These are phyloP conservation scores for Oxyura jamaicensis DNA, from an alignment of 2,113 vertebrate genomes.

Conservation along the genomic window DNA sequence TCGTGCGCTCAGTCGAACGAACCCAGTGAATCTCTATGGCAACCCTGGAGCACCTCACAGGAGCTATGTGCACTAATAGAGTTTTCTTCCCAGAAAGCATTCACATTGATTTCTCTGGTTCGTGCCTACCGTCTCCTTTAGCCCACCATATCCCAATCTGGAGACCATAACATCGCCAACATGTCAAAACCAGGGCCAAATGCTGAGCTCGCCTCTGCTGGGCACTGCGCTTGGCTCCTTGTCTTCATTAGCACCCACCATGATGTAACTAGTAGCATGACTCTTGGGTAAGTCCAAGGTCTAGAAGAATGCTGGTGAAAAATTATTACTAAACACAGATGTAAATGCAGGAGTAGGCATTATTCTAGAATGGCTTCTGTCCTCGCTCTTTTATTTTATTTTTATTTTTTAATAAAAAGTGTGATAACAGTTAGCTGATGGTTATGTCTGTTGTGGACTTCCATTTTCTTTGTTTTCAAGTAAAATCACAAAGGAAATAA, in stretches of 20 bases:
- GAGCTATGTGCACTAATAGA: not conserved
- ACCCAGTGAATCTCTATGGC: slow-evolving; percentile 47
- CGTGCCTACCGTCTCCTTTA: not conserved
- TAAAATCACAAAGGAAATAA: not conserved
- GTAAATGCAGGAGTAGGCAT: not conserved
- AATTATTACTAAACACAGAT: not conserved
- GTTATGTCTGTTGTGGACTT: not conserved
- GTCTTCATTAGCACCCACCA: slow-evolving; percentile 5
- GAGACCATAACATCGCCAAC: accelerated
- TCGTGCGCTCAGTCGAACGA: not conserved
- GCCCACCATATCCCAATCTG: not conserved
- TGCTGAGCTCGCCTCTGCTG: not conserved
- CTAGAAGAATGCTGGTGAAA: not conserved
- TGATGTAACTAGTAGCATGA: not conserved
- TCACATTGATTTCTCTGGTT: not conserved
- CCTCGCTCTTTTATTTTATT: not conserved
- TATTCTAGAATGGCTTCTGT: accelerated
- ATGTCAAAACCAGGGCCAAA: not conserved
- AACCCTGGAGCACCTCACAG: not conserved
- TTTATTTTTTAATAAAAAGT: not conserved
- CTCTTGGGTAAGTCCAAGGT: not conserved
- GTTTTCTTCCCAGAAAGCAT: not conserved
- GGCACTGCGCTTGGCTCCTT: not conserved
- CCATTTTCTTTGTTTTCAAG: not conserved
- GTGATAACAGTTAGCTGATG: not conserved